These are phyloP conservation scores for Reticulitermes speratus DNA, from an alignment of 1,140 invertebrate genomes.

Conservation along the genomic window DNA sequence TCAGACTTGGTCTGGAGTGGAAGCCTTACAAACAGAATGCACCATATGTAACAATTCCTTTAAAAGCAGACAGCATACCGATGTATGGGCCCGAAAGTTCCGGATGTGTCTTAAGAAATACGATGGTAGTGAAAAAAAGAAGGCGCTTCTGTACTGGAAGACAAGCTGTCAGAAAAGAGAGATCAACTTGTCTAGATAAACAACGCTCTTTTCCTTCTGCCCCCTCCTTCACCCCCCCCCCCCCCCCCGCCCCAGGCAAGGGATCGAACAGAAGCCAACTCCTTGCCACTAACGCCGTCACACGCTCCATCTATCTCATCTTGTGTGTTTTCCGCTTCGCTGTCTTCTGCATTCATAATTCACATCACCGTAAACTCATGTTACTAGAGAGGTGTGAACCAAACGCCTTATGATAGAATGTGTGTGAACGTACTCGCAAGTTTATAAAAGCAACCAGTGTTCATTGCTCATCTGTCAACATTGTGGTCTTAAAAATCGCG, in stretches of 20 bases:
- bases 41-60: background rate
- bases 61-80: background rate
- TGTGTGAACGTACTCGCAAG: no score
- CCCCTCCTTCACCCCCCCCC: background rate
- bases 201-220: background rate
- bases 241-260: background rate
- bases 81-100: background rate
- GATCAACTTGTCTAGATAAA: background rate
- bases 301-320: background rate
- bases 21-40: background rate
- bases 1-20: background rate
- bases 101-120: slow-evolving; percentile 3
- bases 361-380: background rate
- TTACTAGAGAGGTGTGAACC: no score
- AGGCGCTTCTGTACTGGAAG: background rate
- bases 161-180: slow-evolving; percentile 14
- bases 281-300: background rate
- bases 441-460: no score
- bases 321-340: background rate
- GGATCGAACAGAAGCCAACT: background rate
- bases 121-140: background rate
- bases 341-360: background rate
- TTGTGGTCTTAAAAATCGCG: no score
- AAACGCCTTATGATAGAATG: no score
- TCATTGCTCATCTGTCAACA: no score